Percentiles rank a stretch among this genome's conserved stretches.
Conservation (phyloP, 2,113 vertebrate genomes). For the Myanophis thanlyinensis region DNA sequence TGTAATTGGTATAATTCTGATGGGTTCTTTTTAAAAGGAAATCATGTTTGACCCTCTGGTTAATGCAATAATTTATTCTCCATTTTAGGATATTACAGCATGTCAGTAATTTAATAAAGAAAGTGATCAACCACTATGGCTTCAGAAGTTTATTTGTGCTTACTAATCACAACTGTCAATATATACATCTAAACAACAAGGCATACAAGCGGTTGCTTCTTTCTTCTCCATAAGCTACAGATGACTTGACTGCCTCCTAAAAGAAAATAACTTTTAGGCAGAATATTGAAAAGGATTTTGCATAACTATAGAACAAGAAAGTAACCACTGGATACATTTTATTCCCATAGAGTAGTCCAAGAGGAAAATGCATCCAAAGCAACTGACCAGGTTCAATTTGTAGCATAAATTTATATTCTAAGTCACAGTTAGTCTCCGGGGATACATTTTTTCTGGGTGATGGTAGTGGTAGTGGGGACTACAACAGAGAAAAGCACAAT, state of each 20-base stretch:
- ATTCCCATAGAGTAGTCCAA: conserved; percentile 65
- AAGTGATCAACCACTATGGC: neutral
- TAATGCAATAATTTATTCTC: conserved; percentile 36
- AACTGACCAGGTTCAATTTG: conserved; percentile 64
- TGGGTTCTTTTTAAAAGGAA: conserved; percentile 28
- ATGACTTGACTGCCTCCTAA: conserved; percentile 50
- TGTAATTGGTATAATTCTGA: conserved; percentile 33
- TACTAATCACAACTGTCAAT: conserved; percentile 45
- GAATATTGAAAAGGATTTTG: conserved; percentile 47
- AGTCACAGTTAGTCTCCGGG: conserved; percentile 76
- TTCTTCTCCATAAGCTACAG: conserved; percentile 56
- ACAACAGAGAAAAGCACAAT: conserved; percentile 73
- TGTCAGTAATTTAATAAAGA: conserved; percentile 52
- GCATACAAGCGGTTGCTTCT: conserved; percentile 57
- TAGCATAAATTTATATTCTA: conserved; percentile 76
- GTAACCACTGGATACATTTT: conserved; percentile 64
- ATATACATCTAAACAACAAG: conserved; percentile 50
- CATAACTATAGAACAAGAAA: conserved; percentile 42
- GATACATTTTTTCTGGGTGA: conserved; percentile 70
- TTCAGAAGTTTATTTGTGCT: conserved; percentile 42
- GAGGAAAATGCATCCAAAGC: conserved; percentile 63
- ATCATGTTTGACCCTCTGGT: conserved; percentile 16
- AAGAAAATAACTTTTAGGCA: conserved; percentile 52
- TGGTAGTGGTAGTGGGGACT: neutral
- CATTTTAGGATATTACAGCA: conserved; percentile 26